Evolutionary conservation across 1,140 invertebrate genomes (phyloP), one percentile per base, ranked within the genome.

Genomic region (Latrodectus geometricus): DNA sequence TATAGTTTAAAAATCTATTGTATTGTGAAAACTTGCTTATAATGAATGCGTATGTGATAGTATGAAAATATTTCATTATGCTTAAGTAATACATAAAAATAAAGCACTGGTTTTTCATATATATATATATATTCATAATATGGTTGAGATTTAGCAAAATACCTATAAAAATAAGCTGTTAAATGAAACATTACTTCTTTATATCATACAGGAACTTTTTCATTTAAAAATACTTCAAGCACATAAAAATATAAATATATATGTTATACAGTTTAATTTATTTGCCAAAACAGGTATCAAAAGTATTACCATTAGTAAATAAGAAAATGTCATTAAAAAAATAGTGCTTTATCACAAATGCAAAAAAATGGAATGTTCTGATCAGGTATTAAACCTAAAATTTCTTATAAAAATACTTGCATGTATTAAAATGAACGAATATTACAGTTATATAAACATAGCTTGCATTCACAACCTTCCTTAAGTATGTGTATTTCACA

Each of bases 281-380:
- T 17, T 21, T 23, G 52, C 50, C 20, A 54, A 65, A n/a, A 23
- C 20, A 66, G 17, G 56, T 17, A 35, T 56, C 12, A 15, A 65
- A 65, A 65, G 61, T 65, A 65, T 15, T 14, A 4, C 7, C 7
- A n/a, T 65, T 4, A 23, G 21, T 15, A n/a, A 69, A 23, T 69
- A 11, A 20, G 20, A n/a, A 20, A 73, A 68, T 14, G 7, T 50
- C 15, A 4, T 15, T 61, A 35, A 78, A 78, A 35, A 78, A 23
- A 17, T 74, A 68, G 56, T 66, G 56, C 49, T 15, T 21, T 78
- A 78, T 78, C 76, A 78, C 76, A 78, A 78, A 78, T 61, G 9
- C 50, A 20, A 20, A 15, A 20, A 23, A 49, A n/a, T 78, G 76
- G 76, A 78, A 78, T 78, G 76, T 68, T 77, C 61, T 78, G 23